Evolutionary conservation across 2,888 invertebrate species (phyloP).

Genomic region (Nymphalis polychloros): DNA sequence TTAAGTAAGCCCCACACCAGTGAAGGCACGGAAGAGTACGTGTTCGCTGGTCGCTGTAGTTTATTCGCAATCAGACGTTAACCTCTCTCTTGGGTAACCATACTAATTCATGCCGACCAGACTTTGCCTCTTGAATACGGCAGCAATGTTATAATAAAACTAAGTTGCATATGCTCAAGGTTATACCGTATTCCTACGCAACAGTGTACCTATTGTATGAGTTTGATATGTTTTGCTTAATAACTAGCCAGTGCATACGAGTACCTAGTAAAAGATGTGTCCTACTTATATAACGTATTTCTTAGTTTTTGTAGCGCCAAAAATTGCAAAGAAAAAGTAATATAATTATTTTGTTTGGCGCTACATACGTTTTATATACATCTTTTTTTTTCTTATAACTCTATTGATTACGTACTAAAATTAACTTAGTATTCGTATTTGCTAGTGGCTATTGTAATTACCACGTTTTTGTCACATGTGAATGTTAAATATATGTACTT

Average conservation of each 20-base stretch:
- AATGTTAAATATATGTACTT: too few relatives aligned
- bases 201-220: constrained; percentile 20
- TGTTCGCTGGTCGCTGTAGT: constrained; percentile 41
- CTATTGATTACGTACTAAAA: too few relatives aligned
- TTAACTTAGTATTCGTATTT: too few relatives aligned
- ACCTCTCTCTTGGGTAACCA: constrained; percentile 54
- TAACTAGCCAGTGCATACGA: neutral
- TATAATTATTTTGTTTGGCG: too few relatives aligned
- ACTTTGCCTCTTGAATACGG: constrained; percentile 38
- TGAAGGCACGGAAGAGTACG: constrained; percentile 38
- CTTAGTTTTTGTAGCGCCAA: too few relatives aligned
- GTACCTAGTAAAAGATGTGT: too few relatives aligned
- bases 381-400: too few relatives aligned
- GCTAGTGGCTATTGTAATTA: too few relatives aligned
- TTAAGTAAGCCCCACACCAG: constrained; percentile 43
- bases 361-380: too few relatives aligned
- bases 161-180: constrained; percentile 44
- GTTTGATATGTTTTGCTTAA: constrained; percentile 14
- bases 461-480: too few relatives aligned
- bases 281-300: too few relatives aligned
- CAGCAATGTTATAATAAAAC: constrained; percentile 45
- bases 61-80: constrained; percentile 61
- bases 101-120: constrained; percentile 38
- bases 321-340: too few relatives aligned
- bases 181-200: constrained; percentile 37